Base-by-base conservation (phyloP, 2,797 vertebrate genomes). In the Cuniculus paca region DNA sequence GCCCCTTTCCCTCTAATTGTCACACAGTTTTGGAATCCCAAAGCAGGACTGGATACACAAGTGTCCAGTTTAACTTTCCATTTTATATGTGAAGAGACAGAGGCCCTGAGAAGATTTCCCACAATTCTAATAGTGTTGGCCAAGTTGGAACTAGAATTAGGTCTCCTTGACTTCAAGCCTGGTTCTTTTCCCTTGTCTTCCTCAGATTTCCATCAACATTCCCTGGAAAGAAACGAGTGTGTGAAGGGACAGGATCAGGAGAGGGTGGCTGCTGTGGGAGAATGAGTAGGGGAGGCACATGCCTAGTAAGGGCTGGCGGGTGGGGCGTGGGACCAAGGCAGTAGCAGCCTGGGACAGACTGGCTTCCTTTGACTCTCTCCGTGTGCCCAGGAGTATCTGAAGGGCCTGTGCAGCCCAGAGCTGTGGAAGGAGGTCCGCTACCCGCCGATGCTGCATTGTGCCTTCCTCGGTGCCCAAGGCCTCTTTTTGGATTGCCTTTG, bases 401-500 rank as follows among this genome's bases (percentile, higher is more conserved):
- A 98, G 97, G 99, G 99, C 42, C 95, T 99, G 0, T 99, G 99
- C 91, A 99, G 98, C 97, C 99, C 99, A 48, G 99, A 99, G 97
- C 98, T 99, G 90, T 99, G 99, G 95, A 98, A 99, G 95, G 98
- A 99, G 94, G 97, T 99, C 3, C 97, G 97, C 13, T 99, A 99
- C 58, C 99, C 99, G 0, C 91, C 80, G 1, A 97, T 98, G 54
- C 99, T 99, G 94, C 98, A 99, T 92, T 99, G 99, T 20, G 98
- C 99, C 94, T 99, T 99, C 98, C 98, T 98, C 3, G 99, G 99
- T 17, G 99, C 99, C 65, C 98, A 97, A 54, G 99, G 99, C 5
- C 98, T 99, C 96, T 99, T 99, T 95, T 95, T 99, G 96, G 98
- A 99, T 98, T 99, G 99, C 97, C 98, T 99, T 93, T 99, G 99